These are phyloP conservation scores for Catamblyrhynchus diadema DNA, from an alignment of 2,797 vertebrate species.

Conservation along the genomic window DNA sequence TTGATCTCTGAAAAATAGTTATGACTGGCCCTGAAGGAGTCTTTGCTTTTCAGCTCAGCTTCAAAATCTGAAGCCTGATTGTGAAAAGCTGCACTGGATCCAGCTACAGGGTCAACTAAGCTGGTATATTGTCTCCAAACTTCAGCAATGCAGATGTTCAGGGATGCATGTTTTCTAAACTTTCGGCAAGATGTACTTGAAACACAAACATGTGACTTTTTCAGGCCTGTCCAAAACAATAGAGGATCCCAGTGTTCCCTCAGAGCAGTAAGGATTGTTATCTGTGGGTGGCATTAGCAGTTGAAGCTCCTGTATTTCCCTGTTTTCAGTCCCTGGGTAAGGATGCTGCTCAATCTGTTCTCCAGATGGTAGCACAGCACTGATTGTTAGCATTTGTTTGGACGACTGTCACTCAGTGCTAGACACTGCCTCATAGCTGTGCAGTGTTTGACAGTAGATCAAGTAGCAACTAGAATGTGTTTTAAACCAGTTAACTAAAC, in stretches of 20 bases:
- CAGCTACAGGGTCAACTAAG: neutral
- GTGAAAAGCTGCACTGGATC: neutral
- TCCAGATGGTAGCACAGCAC: neutral
- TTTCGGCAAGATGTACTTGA: neutral
- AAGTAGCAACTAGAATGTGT: neutral
- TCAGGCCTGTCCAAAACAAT: neutral
- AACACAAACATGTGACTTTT: neutral
- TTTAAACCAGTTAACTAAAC: neutral
- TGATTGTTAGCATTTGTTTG: neutral
- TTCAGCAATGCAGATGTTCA: neutral
- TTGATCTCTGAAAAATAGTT: neutral
- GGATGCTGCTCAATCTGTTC: neutral
- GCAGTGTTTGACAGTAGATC: neutral
- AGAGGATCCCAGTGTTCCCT: neutral
- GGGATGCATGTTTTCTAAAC: neutral
- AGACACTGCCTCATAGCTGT: neutral
- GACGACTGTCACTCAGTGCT: neutral
- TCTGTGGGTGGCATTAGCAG: neutral
- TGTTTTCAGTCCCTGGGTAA: neutral
- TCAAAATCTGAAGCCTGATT: neutral
- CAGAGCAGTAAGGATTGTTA: neutral
- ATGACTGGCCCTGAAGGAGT: neutral
- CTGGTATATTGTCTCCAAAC: neutral
- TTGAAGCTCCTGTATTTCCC: neutral
- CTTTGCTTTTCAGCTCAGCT: neutral